Conservation (phyloP, 2,113 vertebrate species). For the Oncorhynchus gorbuscha region DNA sequence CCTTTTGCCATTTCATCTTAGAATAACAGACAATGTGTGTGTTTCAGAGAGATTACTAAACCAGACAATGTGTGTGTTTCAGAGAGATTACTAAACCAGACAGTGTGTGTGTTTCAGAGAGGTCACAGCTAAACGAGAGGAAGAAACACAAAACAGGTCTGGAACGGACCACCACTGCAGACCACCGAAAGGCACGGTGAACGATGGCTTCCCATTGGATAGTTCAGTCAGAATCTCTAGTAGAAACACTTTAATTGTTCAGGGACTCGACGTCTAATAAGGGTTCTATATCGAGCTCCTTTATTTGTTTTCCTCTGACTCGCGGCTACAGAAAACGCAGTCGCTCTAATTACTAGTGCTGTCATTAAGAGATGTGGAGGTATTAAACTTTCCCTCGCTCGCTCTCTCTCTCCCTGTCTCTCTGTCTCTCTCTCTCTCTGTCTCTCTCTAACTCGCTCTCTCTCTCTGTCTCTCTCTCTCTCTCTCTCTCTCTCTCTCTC, state of each 20-base stretch:
- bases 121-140: conserved; percentile 5
- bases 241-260: conserved; percentile 81
- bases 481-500: conserved; percentile 49
- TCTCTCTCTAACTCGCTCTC: no score
- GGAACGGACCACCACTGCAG: conserved; percentile 75
- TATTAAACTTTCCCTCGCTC: conserved; percentile 79
- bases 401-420: conserved; percentile 59
- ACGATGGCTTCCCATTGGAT: conserved; percentile 63
- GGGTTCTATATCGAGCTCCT: conserved; percentile 80
- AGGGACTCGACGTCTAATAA: conserved; percentile 83
- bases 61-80: no score
- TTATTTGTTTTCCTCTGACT: conserved; percentile 82
- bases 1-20: background rate
- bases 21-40: background rate
- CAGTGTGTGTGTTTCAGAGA: no score
- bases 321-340: conserved; percentile 77
- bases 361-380: conserved; percentile 77
- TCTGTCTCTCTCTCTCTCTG: conserved; percentile 5
- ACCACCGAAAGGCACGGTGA: conserved; percentile 71
- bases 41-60: no score
- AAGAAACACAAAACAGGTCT: conserved; percentile 30
- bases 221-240: conserved; percentile 76
- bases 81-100: no score
- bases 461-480: conserved; percentile 28
- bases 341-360: conserved; percentile 76